phyloP scores from a whole-genome alignment of 2,888 invertebrate genomes.

The Epinotia bilunana region DNA sequence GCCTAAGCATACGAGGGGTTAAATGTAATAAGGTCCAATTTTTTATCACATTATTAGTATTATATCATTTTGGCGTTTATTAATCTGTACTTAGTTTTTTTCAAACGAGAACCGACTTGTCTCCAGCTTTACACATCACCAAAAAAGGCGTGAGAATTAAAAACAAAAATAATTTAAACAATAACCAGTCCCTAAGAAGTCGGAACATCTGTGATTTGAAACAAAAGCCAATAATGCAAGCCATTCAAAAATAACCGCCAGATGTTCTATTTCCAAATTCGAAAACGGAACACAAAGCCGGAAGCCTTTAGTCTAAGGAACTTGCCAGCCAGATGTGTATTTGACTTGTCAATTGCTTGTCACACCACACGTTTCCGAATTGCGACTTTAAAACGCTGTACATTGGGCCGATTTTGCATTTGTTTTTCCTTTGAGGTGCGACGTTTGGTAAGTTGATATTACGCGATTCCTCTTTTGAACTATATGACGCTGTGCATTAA shows the following conservation, averaged over 20 bases:
- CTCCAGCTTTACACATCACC: neutral
- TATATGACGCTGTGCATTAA: neutral
- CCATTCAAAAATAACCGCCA: slow-evolving; percentile 22
- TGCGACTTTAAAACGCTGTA: neutral
- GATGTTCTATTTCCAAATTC: slow-evolving; percentile 38
- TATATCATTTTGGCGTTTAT: too few species aligned
- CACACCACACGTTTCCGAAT: neutral
- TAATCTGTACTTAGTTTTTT: too few species aligned
- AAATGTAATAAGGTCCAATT: too few species aligned
- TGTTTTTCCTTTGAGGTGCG: neutral
- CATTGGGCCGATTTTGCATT: neutral
- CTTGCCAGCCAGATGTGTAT: slow-evolving; percentile 35
- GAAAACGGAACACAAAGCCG: slow-evolving; percentile 42
- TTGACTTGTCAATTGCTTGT: slow-evolving; percentile 10
- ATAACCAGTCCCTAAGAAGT: slow-evolving; percentile 20
- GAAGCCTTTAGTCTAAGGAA: slow-evolving; percentile 43
- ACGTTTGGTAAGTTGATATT: neutral
- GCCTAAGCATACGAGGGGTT: too few species aligned
- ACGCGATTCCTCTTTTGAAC: too few species aligned
- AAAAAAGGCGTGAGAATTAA: neutral
- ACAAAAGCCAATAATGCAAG: slow-evolving; percentile 31
- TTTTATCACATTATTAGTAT: too few species aligned
- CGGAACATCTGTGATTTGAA: slow-evolving; percentile 39
- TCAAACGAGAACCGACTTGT: too few species aligned
- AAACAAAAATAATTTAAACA: slow-evolving; percentile 2